phyloP scores from a whole-genome alignment of 2,113 vertebrate genomes.

The Pachycephala philippinensis region DNA sequence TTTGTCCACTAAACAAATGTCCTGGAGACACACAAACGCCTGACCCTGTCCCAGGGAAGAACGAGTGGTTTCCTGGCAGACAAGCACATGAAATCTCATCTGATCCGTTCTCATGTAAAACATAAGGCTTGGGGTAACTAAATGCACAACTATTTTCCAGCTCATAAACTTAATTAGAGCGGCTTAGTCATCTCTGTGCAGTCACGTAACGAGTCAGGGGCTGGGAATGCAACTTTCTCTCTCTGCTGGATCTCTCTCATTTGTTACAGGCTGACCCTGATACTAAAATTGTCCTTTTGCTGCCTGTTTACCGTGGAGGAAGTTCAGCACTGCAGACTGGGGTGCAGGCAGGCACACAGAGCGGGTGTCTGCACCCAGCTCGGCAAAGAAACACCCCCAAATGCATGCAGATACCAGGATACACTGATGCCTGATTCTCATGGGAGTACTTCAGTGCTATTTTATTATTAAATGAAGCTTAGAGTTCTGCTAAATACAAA shows the following conservation, averaged over 20 bases:
- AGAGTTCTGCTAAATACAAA: not conserved
- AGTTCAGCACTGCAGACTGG: not conserved
- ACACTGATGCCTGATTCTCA: not conserved
- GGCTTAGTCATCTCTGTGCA: accelerated
- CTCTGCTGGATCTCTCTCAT: not conserved
- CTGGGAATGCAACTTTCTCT: not conserved
- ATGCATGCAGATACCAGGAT: not conserved
- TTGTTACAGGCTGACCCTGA: not conserved
- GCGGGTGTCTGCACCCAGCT: accelerated
- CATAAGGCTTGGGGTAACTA: not conserved
- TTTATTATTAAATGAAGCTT: not conserved
- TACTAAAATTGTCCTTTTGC: not conserved
- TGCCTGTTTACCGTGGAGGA: not conserved
- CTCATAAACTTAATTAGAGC: not conserved
- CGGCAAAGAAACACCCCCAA: not conserved
- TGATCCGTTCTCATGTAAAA: not conserved
- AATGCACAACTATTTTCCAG: not conserved
- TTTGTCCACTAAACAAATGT: not conserved
- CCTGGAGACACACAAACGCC: not conserved
- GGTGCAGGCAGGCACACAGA: not conserved
- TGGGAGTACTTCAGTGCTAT: not conserved
- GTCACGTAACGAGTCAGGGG: not conserved
- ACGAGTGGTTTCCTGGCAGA: not conserved
- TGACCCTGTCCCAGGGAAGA: not conserved
- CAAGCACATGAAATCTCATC: not conserved